Percentiles rank a stretch among this genome's conserved stretches.
These are phyloP conservation scores for Boloria euphrosyne DNA, from an alignment of 2,888 invertebrate genomes.

Conservation along the genomic window DNA sequence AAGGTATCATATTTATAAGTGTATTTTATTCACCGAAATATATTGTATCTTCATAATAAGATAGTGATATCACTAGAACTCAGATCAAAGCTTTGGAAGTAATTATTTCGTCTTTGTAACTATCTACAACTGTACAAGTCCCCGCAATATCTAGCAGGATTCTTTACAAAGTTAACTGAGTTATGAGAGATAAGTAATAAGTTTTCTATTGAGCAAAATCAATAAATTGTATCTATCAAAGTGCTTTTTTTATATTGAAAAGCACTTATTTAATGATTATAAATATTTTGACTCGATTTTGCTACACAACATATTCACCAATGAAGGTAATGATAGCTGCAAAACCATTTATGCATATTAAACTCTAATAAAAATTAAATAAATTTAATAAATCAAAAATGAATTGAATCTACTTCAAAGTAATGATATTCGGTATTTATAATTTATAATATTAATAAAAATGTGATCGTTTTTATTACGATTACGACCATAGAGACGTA, in stretches of 20 bases:
- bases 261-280: no score
- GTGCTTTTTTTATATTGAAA: not conserved
- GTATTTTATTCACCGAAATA: not conserved
- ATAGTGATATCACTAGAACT: slow-evolving; percentile 9
- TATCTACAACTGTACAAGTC: not conserved
- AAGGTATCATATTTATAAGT: not conserved
- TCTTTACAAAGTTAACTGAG: slow-evolving; percentile 3
- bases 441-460: no score
- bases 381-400: no score
- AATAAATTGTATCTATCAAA: not conserved
- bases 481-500: no score
- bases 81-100: slow-evolving; percentile 19
- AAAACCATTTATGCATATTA: no score
- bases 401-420: no score
- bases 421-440: no score
- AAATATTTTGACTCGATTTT: no score
- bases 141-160: not conserved
- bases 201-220: not conserved
- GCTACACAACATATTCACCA: no score
- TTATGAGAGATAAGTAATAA: slow-evolving; percentile 11
- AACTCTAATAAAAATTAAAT: no score
- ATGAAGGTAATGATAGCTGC: no score
- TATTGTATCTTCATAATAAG: slow-evolving; percentile 22
- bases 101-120: slow-evolving; percentile 14
- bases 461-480: no score